Percentiles rank a stretch among this genome's conserved stretches.
phyloP scores from a whole-genome alignment of 2,113 vertebrate genomes.

The Bubo bubo region DNA sequence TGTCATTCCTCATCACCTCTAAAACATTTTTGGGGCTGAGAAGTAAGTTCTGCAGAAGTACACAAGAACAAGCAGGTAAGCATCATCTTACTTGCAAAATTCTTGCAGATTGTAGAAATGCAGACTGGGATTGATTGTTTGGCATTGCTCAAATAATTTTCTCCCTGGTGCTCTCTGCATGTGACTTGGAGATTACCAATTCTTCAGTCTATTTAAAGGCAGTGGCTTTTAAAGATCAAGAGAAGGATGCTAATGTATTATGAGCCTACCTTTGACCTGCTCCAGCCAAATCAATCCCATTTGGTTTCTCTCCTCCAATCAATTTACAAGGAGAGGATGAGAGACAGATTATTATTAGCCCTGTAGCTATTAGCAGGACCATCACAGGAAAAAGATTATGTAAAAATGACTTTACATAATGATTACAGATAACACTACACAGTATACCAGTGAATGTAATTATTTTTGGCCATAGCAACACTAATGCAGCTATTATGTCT shows the following conservation, averaged over 20 bases:
- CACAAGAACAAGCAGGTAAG: background rate
- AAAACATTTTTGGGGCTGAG: background rate
- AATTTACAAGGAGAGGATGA: background rate
- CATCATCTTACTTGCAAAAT: background rate
- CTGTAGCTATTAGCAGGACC: background rate
- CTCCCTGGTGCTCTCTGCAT: background rate
- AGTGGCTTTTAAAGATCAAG: background rate
- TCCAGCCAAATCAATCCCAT: background rate
- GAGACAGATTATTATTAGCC: background rate
- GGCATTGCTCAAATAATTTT: background rate
- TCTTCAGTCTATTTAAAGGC: background rate
- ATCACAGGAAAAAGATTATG: conserved; percentile 17
- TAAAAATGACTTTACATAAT: conserved; percentile 23
- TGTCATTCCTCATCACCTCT: background rate
- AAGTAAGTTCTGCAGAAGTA: background rate
- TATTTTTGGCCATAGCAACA: conserved; percentile 12
- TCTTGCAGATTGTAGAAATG: background rate
- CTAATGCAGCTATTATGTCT: conserved; percentile 7
- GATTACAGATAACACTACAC: conserved; percentile 6
- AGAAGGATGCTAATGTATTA: background rate
- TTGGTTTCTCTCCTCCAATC: background rate
- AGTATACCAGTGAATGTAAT: background rate
- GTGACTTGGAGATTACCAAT: background rate
- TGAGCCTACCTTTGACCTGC: background rate
- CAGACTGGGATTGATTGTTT: background rate